phyloP scores from a whole-genome alignment of 2,113 vertebrate species.

The Clarias macrocephalus region DNA sequence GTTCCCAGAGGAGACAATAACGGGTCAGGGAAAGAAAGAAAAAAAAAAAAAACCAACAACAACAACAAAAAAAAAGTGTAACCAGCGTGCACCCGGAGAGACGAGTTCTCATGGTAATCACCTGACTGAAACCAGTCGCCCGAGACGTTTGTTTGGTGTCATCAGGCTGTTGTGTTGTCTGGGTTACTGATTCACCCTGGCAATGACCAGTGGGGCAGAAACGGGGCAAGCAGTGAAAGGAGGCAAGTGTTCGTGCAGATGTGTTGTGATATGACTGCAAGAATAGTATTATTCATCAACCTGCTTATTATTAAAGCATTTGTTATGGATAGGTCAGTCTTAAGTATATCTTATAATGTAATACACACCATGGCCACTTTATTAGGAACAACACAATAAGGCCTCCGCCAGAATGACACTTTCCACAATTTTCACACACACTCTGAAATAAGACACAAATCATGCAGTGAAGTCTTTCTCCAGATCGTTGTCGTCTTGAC shows the following conservation, averaged over 20 bases:
- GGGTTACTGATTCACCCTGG: constrained; percentile 53
- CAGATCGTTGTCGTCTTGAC: neutral
- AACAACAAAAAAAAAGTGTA: neutral
- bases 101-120: constrained; percentile 31
- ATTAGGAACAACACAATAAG: neutral
- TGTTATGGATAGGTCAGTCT: neutral
- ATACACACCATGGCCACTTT: neutral
- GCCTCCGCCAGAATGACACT: too few species aligned
- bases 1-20: constrained; percentile 21
- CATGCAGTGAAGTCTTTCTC: neutral
- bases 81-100: constrained; percentile 13
- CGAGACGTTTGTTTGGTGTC: constrained; percentile 23
- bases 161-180: constrained; percentile 35
- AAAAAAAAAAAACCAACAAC: constrained; percentile 5
- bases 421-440: too few species aligned
- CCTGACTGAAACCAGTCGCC: constrained; percentile 26
- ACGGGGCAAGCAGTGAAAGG: constrained; percentile 14
- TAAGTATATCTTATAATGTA: too few species aligned
- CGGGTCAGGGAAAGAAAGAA: neutral
- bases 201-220: constrained; percentile 31
- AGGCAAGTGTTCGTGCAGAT: constrained; percentile 32
- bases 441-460: too few species aligned
- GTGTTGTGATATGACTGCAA: neutral
- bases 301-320: neutral
- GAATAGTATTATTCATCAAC: neutral